A percentile compares a stretch with the other conserved stretches of the same genome.
These are phyloP conservation scores for Pyxicephalus adspersus DNA, from an alignment of 2,113 vertebrate genomes.

Conservation along the genomic window DNA sequence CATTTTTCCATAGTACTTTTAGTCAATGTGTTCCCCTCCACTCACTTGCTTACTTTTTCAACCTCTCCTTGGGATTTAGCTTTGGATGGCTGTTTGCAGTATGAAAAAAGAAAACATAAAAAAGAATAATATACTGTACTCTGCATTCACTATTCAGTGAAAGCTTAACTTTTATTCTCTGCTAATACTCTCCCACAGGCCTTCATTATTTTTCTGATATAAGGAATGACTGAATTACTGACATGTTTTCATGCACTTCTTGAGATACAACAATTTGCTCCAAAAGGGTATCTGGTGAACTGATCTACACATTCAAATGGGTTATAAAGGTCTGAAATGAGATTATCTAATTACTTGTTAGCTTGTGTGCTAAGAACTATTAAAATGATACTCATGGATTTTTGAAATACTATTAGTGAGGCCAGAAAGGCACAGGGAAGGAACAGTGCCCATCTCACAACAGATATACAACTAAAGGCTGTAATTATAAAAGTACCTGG, in stretches of 20 bases:
- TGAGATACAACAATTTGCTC: neutral
- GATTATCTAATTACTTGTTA: too few species aligned
- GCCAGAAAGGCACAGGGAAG: too few species aligned
- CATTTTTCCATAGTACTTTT: conserved; percentile 19
- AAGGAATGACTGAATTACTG: conserved; percentile 28
- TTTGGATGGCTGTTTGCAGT: neutral
- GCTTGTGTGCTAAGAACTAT: too few species aligned
- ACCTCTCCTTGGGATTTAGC: conserved; percentile 26
- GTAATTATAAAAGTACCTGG: too few species aligned
- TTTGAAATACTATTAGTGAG: too few species aligned
- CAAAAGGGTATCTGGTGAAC: neutral
- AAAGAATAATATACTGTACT: conserved; percentile 27
- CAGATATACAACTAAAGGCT: too few species aligned
- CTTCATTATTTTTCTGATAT: conserved; percentile 29
- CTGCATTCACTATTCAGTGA: conserved; percentile 15
- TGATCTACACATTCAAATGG: neutral
- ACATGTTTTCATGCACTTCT: neutral
- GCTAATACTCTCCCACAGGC: conserved; percentile 40
- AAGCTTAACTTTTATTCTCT: conserved; percentile 16
- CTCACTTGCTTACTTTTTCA: conserved; percentile 9
- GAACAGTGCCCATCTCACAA: too few species aligned
- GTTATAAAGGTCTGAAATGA: neutral
- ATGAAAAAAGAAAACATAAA: conserved; percentile 32
- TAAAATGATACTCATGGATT: too few species aligned
- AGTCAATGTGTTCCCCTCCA: conserved; percentile 2